Percentiles rank a stretch among this genome's conserved stretches.
These are phyloP conservation scores for Pituophis catenifer DNA, from an alignment of 2,113 vertebrate genomes.

Conservation along the genomic window DNA sequence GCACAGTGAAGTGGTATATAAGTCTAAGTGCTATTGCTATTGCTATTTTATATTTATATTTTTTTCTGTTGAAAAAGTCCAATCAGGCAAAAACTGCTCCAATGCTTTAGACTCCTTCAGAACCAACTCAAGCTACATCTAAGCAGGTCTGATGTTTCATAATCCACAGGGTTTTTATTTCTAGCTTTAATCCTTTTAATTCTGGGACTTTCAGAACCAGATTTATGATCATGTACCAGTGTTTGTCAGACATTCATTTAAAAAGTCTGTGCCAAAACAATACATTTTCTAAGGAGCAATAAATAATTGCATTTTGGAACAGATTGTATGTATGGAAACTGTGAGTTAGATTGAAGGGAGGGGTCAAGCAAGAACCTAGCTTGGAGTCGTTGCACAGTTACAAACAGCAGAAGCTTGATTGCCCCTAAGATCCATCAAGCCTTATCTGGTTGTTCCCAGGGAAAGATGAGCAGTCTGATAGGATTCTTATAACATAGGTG, in stretches of 20 bases:
- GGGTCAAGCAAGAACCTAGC: no score
- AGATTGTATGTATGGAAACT: no score
- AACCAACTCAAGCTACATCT: background rate
- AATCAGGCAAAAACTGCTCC: background rate
- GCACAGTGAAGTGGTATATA: no score
- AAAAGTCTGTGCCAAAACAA: background rate
- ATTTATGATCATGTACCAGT: background rate
- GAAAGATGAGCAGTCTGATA: background rate
- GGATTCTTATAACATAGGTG: background rate
- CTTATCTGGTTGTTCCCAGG: no score
- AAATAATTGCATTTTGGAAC: background rate
- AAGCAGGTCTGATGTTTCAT: background rate
- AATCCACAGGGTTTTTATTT: background rate
- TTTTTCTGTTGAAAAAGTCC: background rate
- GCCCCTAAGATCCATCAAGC: no score
- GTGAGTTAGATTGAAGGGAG: no score
- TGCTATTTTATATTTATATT: background rate
- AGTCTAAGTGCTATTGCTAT: no score
- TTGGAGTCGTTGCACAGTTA: no score
- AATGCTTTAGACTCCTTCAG: background rate
- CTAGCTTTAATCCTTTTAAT: background rate
- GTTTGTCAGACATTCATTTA: background rate
- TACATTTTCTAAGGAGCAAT: background rate
- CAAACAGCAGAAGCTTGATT: no score
- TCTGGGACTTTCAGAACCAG: background rate